Conservation (phyloP, 2,797 vertebrate species). For the Pipistrellus nathusii region DNA sequence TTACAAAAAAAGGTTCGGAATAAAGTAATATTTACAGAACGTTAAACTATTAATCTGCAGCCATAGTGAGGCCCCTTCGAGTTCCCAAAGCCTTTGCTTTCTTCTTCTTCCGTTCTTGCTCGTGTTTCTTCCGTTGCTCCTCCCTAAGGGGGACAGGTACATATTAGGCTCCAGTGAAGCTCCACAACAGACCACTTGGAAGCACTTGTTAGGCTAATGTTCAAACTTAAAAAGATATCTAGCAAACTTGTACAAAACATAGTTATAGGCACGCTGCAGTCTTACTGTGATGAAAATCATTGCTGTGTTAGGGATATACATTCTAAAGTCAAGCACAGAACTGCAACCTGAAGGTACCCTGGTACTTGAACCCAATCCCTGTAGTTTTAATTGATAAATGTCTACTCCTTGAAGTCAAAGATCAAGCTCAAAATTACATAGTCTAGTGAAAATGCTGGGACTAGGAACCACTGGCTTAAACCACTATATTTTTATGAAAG, state of each 20-base stretch:
- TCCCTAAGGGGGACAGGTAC: constrained; percentile 86
- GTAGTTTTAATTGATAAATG: constrained; percentile 29
- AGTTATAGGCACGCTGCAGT: neutral
- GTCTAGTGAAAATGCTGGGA: neutral
- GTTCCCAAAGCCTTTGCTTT: constrained; percentile 90
- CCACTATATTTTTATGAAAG: neutral
- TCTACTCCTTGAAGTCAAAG: neutral
- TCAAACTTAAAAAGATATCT: neutral
- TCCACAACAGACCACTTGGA: neutral
- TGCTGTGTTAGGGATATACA: neutral
- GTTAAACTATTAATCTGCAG: constrained; percentile 76
- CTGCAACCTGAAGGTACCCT: neutral
- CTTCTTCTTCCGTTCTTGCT: constrained; percentile 91
- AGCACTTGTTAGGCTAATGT: neutral
- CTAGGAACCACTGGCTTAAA: neutral
- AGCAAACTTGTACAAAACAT: neutral
- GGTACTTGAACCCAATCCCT: neutral
- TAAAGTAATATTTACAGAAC: constrained; percentile 77
- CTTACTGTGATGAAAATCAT: neutral
- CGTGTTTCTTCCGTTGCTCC: constrained; percentile 88
- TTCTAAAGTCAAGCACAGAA: neutral
- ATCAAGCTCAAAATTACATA: constrained; percentile 16
- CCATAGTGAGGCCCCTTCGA: constrained; percentile 90
- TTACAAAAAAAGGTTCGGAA: constrained; percentile 75
- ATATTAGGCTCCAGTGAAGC: neutral